These are phyloP conservation scores for Dusona sp. DNA, from an alignment of 2,888 invertebrate genomes.

Conservation along the genomic window DNA sequence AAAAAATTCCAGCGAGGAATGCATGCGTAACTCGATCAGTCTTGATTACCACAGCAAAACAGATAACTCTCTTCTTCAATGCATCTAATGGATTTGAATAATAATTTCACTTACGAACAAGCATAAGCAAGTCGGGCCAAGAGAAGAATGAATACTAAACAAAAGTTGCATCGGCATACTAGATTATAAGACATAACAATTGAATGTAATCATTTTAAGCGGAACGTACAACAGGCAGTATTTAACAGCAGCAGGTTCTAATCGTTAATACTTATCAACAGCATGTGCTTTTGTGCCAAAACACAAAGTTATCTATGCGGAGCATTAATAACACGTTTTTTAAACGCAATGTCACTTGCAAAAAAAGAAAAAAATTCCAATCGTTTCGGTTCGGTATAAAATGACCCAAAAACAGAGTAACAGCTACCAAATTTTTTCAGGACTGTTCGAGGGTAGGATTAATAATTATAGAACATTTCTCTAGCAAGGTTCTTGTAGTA, in stretches of 20 bases:
- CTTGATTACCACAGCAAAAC: not conserved
- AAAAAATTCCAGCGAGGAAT: not conserved
- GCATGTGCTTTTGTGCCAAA: not conserved
- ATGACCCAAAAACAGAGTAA: slow-evolving; percentile 3
- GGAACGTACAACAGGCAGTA: not conserved
- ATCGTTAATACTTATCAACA: not conserved
- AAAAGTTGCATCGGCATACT: not conserved
- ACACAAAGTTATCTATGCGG: not conserved
- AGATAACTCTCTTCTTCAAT: not conserved
- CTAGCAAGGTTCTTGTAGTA: slow-evolving; percentile 52
- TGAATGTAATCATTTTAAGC: not conserved
- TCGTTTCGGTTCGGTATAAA: not conserved
- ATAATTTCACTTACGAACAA: not conserved
- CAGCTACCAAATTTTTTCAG: slow-evolving; percentile 48
- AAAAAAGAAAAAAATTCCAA: not conserved
- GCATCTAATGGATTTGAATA: not conserved
- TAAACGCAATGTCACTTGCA: not conserved
- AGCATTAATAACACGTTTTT: not conserved
- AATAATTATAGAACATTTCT: slow-evolving; percentile 67
- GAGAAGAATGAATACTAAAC: not conserved
- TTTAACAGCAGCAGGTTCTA: too few species aligned
- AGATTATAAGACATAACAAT: not conserved
- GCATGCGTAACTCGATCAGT: slow-evolving; percentile 8
- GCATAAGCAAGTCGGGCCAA: not conserved
- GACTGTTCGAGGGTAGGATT: slow-evolving; percentile 34